These are phyloP conservation scores for Colletes collaris DNA, from an alignment of 2,888 invertebrate genomes.

Conservation along the genomic window DNA sequence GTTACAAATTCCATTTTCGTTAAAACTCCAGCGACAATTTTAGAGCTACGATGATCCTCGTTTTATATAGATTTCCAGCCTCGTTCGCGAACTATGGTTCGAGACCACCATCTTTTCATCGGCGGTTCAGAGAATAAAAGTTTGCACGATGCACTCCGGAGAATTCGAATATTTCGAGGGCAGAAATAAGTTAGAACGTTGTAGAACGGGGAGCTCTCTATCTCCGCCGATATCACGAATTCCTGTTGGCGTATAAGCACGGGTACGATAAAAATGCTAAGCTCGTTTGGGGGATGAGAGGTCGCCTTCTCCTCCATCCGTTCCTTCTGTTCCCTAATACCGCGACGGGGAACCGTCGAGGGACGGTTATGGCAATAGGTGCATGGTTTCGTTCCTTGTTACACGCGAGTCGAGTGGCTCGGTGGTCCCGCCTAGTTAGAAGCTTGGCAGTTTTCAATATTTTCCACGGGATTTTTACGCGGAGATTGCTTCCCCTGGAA, in stretches of 20 bases:
- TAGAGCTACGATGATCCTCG: no score
- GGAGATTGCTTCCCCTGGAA: slow-evolving; percentile 29
- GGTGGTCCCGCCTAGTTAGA: slow-evolving; percentile 21
- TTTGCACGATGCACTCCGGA: background rate
- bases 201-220: slow-evolving; percentile 16
- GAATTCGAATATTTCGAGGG: slow-evolving; percentile 38
- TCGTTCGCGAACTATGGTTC: no score
- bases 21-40: no score
- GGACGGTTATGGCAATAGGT: slow-evolving; percentile 25
- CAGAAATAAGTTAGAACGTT: slow-evolving; percentile 2
- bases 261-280: slow-evolving; percentile 70
- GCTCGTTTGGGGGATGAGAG: slow-evolving; percentile 58
- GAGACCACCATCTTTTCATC: background rate
- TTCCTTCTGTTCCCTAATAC: background rate
- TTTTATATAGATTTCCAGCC: no score
- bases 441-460: slow-evolving; percentile 67
- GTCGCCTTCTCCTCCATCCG: slow-evolving; percentile 24
- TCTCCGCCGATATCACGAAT: slow-evolving; percentile 30
- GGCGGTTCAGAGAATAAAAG: background rate
- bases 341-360: background rate
- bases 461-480: slow-evolving; percentile 30
- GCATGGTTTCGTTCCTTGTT: slow-evolving; percentile 54
- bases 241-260: slow-evolving; percentile 32
- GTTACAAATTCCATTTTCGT: no score
- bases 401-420: slow-evolving; percentile 35